phyloP scores from a whole-genome alignment of 2,797 vertebrate species.

The Natrix natrix region DNA sequence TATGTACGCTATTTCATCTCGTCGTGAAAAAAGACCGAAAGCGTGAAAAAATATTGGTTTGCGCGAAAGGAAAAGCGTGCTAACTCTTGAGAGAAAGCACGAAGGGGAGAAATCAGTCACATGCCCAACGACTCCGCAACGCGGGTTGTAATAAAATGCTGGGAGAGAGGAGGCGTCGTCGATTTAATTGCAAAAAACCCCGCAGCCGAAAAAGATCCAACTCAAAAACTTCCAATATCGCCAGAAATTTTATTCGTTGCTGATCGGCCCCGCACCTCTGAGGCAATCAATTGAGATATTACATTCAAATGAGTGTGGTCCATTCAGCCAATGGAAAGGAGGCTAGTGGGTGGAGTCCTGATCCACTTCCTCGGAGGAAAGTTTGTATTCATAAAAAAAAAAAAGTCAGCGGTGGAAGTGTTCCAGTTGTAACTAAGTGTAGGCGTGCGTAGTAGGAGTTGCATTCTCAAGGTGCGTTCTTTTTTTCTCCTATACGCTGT shows the following conservation, averaged over 20 bases:
- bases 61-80: not conserved
- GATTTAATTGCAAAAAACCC: not conserved
- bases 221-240: not conserved
- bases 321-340: slow-evolving; percentile 33
- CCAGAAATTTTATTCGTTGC: not conserved
- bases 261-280: not conserved
- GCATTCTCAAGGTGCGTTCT: not conserved
- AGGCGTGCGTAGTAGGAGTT: not conserved
- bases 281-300: not conserved
- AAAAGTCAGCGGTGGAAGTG: not conserved
- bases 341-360: slow-evolving; percentile 31
- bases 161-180: not conserved
- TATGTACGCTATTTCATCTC: not conserved
- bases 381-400: slow-evolving; percentile 61
- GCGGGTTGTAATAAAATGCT: not conserved
- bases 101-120: not conserved
- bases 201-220: not conserved
- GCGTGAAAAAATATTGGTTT: not conserved
- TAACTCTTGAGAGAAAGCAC: not conserved
- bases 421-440: not conserved
- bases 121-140: not conserved
- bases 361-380: slow-evolving; percentile 20
- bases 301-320: slow-evolving; percentile 19
- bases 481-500: not conserved
- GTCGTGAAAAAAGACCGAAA: not conserved